Base-by-base conservation (phyloP, 2,888 invertebrate species). In the Agrypnus murinus region DNA sequence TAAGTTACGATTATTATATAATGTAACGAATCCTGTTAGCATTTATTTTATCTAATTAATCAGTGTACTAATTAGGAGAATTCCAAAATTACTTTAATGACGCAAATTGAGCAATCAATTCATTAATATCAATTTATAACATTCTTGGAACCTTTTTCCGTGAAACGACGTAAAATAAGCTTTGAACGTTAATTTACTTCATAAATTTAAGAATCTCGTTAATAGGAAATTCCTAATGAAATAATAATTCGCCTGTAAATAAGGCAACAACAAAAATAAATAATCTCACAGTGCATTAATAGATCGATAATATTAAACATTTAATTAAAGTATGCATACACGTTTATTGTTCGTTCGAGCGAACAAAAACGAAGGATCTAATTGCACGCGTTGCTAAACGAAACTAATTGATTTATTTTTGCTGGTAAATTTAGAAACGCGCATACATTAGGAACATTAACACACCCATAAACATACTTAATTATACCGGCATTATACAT, bases 391-490 rank as follows among this genome's bases (percentile, higher is more conserved):
- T 59, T 65, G 63, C 48, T 55, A 65, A 65, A 58, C 38, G 19
- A 71, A 67, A 64, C 64, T 68, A 68, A 72, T 72, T 64, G 71
- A 68, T 68, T 72, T 72, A 72, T 72, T 72, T 70, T 71, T 59
- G 55, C 59, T 19, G 40, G 58, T 48, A 60, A 70, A 66, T 72
- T 72, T 72, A 72, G 70, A 72, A 71, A 70, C 62, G 66, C 53
- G 72, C 69, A 72, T 72, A 72, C 53, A 70, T 72, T 72, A 72
- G 65, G 55, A 67, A 66, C 65, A 74, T 71, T 71, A 74, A 71
- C 74, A 71, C 73, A 71, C 71, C 74, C 74, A 71, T 74, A 71
- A 73, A 71, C 69, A 71, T 74, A 63, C 62, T 68, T 73, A 74
- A 74, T 74, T 74, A 74, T 71, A 71, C 69, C 71, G 63, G 57